Evolutionary conservation across 2,888 invertebrate genomes (phyloP).

Genomic region (Pammene aurita): DNA sequence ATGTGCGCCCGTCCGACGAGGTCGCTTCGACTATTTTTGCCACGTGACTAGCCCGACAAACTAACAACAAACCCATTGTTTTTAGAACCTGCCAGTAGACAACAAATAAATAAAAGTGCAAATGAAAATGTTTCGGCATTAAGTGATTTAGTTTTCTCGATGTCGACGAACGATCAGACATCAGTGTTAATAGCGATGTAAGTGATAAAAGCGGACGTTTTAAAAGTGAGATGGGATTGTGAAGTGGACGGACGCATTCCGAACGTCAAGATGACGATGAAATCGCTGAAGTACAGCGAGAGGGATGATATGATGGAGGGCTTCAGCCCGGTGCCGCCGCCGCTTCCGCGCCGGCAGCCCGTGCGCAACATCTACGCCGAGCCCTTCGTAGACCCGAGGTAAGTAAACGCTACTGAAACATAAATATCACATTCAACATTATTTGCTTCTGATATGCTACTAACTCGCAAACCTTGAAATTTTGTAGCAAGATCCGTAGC

Average conservation of each 20-base stretch:
- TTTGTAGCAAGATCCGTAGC: too few species aligned
- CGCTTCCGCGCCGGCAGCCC: constrained; percentile 84
- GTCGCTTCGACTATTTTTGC: constrained; percentile 43
- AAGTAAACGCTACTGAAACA: constrained; percentile 53
- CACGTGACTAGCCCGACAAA: constrained; percentile 7
- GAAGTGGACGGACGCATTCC: constrained; percentile 66
- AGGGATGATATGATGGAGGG: constrained; percentile 82
- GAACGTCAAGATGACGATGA: constrained; percentile 83
- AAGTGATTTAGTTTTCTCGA: constrained; percentile 31
- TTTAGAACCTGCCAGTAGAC: constrained; percentile 24
- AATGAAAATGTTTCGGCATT: constrained; percentile 37
- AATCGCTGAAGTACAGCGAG: constrained; percentile 83
- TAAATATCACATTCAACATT: too few species aligned
- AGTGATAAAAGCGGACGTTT: constrained; percentile 64
- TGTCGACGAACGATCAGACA: constrained; percentile 27
- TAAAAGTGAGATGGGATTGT: constrained; percentile 67
- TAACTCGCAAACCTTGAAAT: too few species aligned
- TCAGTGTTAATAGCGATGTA: constrained; percentile 57
- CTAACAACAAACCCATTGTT: constrained; percentile 23
- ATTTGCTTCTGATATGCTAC: too few species aligned
- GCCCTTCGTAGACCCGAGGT: constrained; percentile 85
- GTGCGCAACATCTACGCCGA: constrained; percentile 87
- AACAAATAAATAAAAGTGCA: constrained; percentile 23
- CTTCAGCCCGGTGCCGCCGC: constrained; percentile 84
- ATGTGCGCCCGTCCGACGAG: constrained; percentile 53